Percentiles rank a stretch among this genome's conserved stretches.
phyloP scores from a whole-genome alignment of 2,113 vertebrate species.

The Monopterus albus region DNA sequence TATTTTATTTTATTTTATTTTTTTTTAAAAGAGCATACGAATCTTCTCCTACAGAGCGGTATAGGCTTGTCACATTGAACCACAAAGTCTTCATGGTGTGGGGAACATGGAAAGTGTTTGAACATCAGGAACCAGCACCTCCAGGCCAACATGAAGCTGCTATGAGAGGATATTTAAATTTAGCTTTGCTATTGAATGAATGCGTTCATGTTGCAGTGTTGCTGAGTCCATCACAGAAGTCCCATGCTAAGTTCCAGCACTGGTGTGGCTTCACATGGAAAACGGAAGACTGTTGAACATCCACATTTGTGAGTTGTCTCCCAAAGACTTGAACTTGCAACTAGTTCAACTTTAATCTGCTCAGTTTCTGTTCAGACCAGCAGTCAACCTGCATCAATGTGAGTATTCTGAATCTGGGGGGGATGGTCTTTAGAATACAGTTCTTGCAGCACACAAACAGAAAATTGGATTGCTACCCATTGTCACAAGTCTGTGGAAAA shows the following conservation, averaged over 20 bases:
- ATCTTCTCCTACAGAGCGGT: not conserved
- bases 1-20: no score
- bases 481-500: conserved; percentile 43
- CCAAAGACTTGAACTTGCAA: conserved; percentile 25
- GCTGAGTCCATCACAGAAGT: conserved; percentile 9
- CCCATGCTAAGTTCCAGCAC: not conserved
- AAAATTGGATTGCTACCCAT: conserved; percentile 50
- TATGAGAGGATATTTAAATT: conserved; percentile 11
- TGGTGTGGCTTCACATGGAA: not conserved
- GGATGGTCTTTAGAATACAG: conserved; percentile 15
- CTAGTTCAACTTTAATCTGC: not conserved
- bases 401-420: not conserved
- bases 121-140: conserved; percentile 1
- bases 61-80: not conserved
- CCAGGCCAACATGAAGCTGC: not conserved
- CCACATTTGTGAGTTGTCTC: conserved; percentile 28
- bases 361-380: conserved; percentile 44
- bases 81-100: not conserved
- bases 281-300: conserved; percentile 5
- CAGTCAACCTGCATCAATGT: conserved; percentile 29
- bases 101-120: not conserved
- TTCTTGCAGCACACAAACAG: conserved; percentile 56
- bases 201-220: not conserved
- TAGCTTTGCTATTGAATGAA: not conserved
- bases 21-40: rapidly evolving